Evolutionary conservation across 2,797 vertebrate genomes (phyloP), one percentile per base, ranked within the genome.

Genomic region (Ispidina lecontei): DNA sequence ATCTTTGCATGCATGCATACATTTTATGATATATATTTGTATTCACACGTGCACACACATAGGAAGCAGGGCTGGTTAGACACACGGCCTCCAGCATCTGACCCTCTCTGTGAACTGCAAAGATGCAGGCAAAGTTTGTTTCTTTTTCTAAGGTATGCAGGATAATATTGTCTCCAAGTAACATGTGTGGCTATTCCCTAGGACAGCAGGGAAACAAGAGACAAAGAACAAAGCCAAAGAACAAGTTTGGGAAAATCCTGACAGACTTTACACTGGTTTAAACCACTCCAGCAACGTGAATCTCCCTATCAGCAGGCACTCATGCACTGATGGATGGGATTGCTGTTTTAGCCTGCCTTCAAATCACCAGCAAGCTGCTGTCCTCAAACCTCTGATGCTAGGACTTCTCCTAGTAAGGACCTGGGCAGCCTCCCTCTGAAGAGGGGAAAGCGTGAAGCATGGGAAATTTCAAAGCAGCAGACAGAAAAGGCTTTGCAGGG

Each of bases 341-440:
- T n/a, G 11, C 18, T 71, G 39, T 2, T 78, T 72, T 41, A 86
- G 64, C 16, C 0, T 0, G 21, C 39, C 29, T 39, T 58, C 43
- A 79, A 79, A 79, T 21, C 58, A n/a, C 41, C 46, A 28, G 52
- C 0, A 5, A 90, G n/a, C 41, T 67, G 52, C 67, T 54, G 19
- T 19, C 77, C 60, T 60, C 91, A 75, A 88, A 55, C n/a, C 68
- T 67, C 46, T 1, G 0, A 25, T 3, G 13, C 41, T 51, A 73
- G 71, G 80, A 73, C 54, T 90, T 95, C 95, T 90, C 91, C 92
- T 74, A 93, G 64, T 76, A 93, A 87, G 88, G 91, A 86, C 56
- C 64, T 78, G 55, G 59, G 74, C 74, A 76, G 68, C 35, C 43
- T 91, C 47, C 68, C 15, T 44, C 56, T 5, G 4, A 17, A 35